Conservation (phyloP, 2,888 invertebrate genomes). For the Synergus gifuensis region DNA sequence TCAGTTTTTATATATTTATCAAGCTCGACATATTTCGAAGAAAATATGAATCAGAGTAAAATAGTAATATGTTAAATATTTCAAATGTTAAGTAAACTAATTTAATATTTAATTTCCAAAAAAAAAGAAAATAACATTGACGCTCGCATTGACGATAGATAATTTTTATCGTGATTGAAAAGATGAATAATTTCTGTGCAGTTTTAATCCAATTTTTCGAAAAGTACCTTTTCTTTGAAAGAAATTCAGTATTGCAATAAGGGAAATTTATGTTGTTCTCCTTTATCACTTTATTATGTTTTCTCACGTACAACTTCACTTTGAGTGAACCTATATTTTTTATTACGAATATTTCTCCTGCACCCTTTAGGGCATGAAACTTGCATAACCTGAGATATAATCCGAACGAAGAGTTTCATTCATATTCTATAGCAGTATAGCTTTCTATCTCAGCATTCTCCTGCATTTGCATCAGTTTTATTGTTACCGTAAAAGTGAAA, state of each 20-base stretch:
- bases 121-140: neutral
- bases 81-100: neutral
- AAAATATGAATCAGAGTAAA: neutral
- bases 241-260: neutral
- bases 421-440: slow-evolving; percentile 11
- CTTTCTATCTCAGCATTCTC: slow-evolving; percentile 20
- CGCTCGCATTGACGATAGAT: too few relatives aligned
- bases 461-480: slow-evolving; percentile 33
- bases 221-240: neutral
- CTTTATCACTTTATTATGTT: slow-evolving; percentile 10
- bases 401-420: slow-evolving; percentile 23
- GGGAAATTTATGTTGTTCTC: neutral
- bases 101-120: too few relatives aligned
- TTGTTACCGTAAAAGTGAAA: slow-evolving; percentile 31
- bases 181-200: neutral
- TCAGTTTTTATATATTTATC: neutral
- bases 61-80: neutral
- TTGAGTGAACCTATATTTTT: slow-evolving; percentile 2
- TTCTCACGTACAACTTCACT: neutral
- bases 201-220: neutral
- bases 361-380: slow-evolving; percentile 7
- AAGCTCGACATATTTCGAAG: neutral
- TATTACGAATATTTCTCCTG: slow-evolving; percentile 1
- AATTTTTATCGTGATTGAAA: neutral
- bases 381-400: neutral